These are phyloP conservation scores for Acanthopleura granulata DNA, from an alignment of 2,888 invertebrate species.

Conservation along the genomic window DNA sequence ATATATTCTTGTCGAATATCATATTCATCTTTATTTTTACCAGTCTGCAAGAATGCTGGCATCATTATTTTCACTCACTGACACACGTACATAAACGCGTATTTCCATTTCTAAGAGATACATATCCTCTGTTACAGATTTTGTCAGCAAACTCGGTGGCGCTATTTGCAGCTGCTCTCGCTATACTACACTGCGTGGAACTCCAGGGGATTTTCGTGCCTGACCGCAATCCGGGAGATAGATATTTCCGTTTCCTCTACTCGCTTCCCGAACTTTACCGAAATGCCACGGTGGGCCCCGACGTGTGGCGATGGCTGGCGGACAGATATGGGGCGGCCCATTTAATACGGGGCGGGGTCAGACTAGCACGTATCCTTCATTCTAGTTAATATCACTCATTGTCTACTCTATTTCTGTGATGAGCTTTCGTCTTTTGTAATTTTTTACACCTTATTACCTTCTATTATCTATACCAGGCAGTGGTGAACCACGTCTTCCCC, in stretches of 20 bases:
- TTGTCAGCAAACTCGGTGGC: too few species aligned
- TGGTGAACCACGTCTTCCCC: too few species aligned
- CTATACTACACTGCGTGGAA: neutral
- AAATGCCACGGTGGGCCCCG: slow-evolving; percentile 29
- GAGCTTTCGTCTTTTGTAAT: neutral
- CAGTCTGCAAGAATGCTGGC: too few species aligned
- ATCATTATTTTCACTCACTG: too few species aligned
- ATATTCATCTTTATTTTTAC: too few species aligned
- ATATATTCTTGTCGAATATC: too few species aligned
- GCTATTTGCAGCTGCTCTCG: too few species aligned
- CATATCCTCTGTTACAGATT: too few species aligned
- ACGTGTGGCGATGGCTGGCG: slow-evolving; percentile 30
- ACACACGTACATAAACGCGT: too few species aligned
- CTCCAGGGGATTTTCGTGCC: neutral
- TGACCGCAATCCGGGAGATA: slow-evolving; percentile 26
- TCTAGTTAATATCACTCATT: neutral
- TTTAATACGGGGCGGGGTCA: slow-evolving; percentile 23
- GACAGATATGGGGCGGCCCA: slow-evolving; percentile 25
- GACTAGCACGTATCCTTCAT: slow-evolving; percentile 30
- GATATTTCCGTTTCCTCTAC: slow-evolving; percentile 26
- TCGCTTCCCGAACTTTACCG: slow-evolving; percentile 23
- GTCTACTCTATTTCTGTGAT: neutral
- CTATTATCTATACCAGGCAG: too few species aligned
- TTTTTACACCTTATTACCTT: too few species aligned
- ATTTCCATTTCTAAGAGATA: too few species aligned